Evolutionary conservation across 2,113 vertebrate genomes (phyloP).

Genomic region (Spea bombifrons): DNA sequence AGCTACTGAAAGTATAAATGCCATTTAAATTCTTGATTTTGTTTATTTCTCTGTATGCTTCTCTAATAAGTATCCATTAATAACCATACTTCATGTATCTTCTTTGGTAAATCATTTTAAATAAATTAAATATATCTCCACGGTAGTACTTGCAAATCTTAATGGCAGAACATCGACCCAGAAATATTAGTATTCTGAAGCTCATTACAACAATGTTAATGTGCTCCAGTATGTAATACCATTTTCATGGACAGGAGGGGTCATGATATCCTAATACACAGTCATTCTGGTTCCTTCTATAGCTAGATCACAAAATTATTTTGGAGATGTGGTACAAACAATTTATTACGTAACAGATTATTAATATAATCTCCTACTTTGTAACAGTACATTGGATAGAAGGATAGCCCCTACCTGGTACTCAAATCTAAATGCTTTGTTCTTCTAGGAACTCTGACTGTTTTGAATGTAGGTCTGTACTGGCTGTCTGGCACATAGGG

Average conservation of each 20-base stretch:
- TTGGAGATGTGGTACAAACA: neutral
- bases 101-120: slow-evolving; percentile 39
- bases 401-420: too few species aligned
- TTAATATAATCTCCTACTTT: neutral
- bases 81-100: slow-evolving; percentile 28
- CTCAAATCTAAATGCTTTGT: too few species aligned
- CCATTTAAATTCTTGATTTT: slow-evolving; percentile 41
- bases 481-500: too few species aligned
- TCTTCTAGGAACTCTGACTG: too few species aligned
- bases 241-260: neutral
- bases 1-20: slow-evolving; percentile 28
- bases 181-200: slow-evolving; percentile 23
- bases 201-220: slow-evolving; percentile 27
- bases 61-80: slow-evolving; percentile 39
- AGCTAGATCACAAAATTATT: neutral
- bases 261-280: neutral
- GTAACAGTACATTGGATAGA: too few species aligned
- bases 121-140: slow-evolving; percentile 42
- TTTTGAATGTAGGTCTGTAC: too few species aligned
- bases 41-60: slow-evolving; percentile 37
- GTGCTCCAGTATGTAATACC: neutral
- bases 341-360: slow-evolving; percentile 15
- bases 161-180: slow-evolving; percentile 25
- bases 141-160: slow-evolving; percentile 37
- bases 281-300: neutral